phyloP scores from a whole-genome alignment of 2,888 invertebrate genomes.

The Pyrrhia umbra region DNA sequence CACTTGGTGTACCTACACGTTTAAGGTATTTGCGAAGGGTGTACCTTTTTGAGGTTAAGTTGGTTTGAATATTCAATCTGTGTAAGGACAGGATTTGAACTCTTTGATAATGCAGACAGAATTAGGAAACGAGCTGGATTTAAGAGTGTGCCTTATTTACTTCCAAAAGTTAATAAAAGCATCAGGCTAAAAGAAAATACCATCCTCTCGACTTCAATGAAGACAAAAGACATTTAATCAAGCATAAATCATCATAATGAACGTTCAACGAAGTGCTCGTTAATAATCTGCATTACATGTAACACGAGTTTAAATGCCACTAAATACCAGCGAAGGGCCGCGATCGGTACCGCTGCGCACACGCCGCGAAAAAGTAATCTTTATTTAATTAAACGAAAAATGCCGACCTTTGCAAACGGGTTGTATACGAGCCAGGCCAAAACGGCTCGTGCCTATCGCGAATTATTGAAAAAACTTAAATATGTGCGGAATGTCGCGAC shows the following conservation, averaged over 20 bases:
- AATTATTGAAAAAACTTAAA: constrained; percentile 39
- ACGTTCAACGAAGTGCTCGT: constrained; percentile 35
- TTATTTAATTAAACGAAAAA: constrained; percentile 74
- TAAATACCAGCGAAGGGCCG: constrained; percentile 59
- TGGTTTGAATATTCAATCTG: constrained; percentile 31
- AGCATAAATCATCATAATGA: constrained; percentile 16
- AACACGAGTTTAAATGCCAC: constrained; percentile 65
- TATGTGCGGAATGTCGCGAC: constrained; percentile 30
- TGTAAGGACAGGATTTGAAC: not conserved
- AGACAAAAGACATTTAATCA: constrained; percentile 8
- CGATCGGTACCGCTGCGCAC: constrained; percentile 46
- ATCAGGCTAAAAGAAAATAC: constrained; percentile 8
- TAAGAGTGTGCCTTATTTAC: not conserved
- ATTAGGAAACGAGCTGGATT: no score
- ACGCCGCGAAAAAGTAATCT: constrained; percentile 68
- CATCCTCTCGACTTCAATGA: not conserved
- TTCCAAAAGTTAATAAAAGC: not conserved
- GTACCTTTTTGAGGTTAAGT: constrained; percentile 28
- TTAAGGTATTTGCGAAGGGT: constrained; percentile 15
- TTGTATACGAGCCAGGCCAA: constrained; percentile 20
- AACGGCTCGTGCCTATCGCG: constrained; percentile 28
- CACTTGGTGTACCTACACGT: constrained; percentile 11
- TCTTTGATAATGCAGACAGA: not conserved
- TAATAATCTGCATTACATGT: constrained; percentile 63
- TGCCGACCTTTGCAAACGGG: constrained; percentile 65